Conservation (phyloP, 2,888 invertebrate species). For the Scaptomyza tumidula region DNA sequence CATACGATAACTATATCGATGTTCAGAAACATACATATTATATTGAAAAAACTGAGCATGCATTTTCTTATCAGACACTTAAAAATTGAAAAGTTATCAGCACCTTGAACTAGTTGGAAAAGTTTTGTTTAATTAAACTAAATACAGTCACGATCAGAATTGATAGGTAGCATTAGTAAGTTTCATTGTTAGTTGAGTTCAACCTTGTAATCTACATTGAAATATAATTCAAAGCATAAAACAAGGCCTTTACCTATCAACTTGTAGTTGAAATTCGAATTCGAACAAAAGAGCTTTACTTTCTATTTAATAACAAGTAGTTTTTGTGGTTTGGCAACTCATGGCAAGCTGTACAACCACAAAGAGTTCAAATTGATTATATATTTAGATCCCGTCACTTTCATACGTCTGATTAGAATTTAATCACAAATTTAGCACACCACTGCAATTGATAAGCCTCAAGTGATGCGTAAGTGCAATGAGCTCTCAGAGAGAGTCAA, state of each 20-base stretch:
- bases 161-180: background rate
- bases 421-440: slow-evolving; percentile 23
- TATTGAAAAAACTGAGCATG: background rate
- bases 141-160: slow-evolving; percentile 14
- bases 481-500: slow-evolving; percentile 14
- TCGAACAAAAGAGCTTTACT: background rate
- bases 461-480: slow-evolving; percentile 21
- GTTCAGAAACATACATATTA: background rate
- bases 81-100: slow-evolving; percentile 12
- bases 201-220: background rate
- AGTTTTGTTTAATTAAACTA: slow-evolving; percentile 2
- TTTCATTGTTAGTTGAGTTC: background rate
- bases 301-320: background rate
- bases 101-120: slow-evolving; percentile 23
- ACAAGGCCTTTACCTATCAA: background rate
- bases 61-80: slow-evolving; percentile 15
- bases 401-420: slow-evolving; percentile 15
- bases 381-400: slow-evolving; percentile 40
- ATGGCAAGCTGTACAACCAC: background rate
- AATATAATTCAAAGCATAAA: no score
- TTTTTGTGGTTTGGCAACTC: slow-evolving; percentile 1
- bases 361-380: slow-evolving; percentile 24
- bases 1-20: slow-evolving; percentile 2
- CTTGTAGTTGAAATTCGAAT: background rate
- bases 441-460: slow-evolving; percentile 36